Evolutionary conservation across 2,888 invertebrate species (phyloP).

Genomic region (Myathropa florea): DNA sequence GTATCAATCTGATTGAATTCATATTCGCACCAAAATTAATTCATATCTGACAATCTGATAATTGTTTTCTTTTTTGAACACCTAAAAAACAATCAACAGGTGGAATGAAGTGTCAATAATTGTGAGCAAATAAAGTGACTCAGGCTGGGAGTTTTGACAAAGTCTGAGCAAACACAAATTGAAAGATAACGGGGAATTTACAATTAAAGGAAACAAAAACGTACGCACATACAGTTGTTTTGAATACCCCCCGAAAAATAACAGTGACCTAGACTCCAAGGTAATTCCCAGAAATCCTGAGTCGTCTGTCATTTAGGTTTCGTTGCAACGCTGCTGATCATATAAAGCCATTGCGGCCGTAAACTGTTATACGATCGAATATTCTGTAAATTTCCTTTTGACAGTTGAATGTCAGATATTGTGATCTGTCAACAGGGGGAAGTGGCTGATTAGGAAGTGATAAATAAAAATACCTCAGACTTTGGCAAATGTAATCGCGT

Average conservation of each 20-base stretch:
- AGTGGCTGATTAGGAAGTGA: conserved; percentile 21
- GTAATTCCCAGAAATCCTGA: neutral
- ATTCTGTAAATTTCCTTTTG: neutral
- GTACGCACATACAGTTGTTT: too few species aligned
- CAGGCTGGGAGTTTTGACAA: neutral
- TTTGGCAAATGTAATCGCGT: neutral
- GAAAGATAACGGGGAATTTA: neutral
- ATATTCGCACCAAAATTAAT: too few species aligned
- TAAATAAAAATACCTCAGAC: neutral
- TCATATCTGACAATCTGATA: neutral
- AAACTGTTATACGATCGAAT: neutral
- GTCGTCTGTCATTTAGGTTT: neutral
- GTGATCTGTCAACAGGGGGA: neutral
- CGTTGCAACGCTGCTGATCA: neutral
- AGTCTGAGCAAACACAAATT: neutral
- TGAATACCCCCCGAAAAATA: too few species aligned
- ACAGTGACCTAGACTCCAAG: too few species aligned
- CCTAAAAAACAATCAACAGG: neutral
- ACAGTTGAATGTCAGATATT: neutral
- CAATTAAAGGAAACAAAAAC: neutral
- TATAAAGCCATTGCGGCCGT: neutral
- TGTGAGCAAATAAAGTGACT: neutral
- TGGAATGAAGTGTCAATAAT: neutral
- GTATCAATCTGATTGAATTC: neutral
- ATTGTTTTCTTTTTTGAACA: neutral